phyloP scores from a whole-genome alignment of 92 coral and sea anemone species.

The Porites divaricata region DNA sequence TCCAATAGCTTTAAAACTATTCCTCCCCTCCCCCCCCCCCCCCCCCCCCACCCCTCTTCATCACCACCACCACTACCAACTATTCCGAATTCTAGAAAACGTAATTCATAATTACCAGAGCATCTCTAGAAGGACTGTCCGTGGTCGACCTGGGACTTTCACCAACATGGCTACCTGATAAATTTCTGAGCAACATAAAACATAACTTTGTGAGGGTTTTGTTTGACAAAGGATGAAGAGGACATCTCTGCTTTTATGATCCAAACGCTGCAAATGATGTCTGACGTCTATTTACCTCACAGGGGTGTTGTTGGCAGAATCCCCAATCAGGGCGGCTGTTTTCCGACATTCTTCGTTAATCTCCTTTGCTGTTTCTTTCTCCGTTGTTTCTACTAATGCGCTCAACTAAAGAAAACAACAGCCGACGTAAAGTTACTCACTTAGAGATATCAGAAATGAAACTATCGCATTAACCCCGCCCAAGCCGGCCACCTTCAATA shows the following conservation, averaged over 20 bases:
- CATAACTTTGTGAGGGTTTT: neutral
- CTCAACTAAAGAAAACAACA: conserved; percentile 66
- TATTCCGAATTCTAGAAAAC: neutral
- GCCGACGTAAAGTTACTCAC: neutral
- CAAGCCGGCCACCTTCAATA: no score
- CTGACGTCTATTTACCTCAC: conserved; percentile 64
- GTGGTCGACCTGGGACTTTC: conserved; percentile 75
- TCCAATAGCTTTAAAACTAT: neutral
- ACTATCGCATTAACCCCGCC: no score
- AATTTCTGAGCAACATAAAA: conserved; percentile 51
- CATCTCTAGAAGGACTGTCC: conserved; percentile 92
- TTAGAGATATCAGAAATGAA: no score
- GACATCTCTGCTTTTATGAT: neutral
- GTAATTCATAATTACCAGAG: conserved; percentile 69
- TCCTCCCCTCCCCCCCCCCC: neutral
- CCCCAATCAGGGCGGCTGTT: conserved; percentile 82
- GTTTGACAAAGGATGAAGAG: neutral
- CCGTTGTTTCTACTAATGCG: conserved; percentile 73
- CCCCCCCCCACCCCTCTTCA: neutral
- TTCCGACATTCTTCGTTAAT: conserved; percentile 92
- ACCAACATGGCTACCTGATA: conserved; percentile 67
- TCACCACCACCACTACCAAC: no score
- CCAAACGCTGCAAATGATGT: neutral
- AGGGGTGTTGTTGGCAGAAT: conserved; percentile 82
- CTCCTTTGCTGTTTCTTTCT: conserved; percentile 86